A percentile compares a stretch with the other conserved stretches of the same genome.
Conservation (phyloP, 2,797 vertebrate genomes). For the Ctenosaura bakeri region DNA sequence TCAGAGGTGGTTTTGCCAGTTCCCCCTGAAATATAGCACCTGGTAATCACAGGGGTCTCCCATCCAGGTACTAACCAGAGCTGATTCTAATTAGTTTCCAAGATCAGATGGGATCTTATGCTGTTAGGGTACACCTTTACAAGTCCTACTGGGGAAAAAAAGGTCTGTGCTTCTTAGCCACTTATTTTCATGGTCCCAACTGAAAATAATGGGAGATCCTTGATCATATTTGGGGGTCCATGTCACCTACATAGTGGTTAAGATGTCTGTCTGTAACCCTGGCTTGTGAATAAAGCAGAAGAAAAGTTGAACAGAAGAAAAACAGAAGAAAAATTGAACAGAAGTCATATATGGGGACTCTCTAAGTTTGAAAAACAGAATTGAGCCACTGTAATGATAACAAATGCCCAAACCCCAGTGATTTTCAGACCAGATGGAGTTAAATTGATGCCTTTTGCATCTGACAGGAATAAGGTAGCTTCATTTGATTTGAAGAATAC, state of each 20-base stretch:
- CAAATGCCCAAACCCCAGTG: constrained; percentile 26
- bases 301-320: background rate
- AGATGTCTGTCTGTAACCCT: background rate
- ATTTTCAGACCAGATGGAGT: constrained; percentile 51
- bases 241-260: background rate
- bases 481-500: constrained; percentile 52
- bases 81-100: no score
- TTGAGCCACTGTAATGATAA: constrained; percentile 17
- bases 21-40: no score
- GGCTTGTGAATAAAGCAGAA: background rate
- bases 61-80: no score
- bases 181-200: background rate
- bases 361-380: background rate
- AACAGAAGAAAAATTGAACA: constrained; percentile 6
- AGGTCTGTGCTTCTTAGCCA: background rate
- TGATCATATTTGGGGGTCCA: background rate
- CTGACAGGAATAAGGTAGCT: constrained; percentile 38
- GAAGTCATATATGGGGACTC: background rate
- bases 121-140: background rate
- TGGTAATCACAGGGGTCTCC: no score
- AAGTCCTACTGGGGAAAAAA: background rate
- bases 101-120: background rate
- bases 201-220: background rate
- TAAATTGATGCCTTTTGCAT: constrained; percentile 42
- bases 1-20: no score